Conservation (phyloP, 2,888 invertebrate species). For the Atethmia centrago region DNA sequence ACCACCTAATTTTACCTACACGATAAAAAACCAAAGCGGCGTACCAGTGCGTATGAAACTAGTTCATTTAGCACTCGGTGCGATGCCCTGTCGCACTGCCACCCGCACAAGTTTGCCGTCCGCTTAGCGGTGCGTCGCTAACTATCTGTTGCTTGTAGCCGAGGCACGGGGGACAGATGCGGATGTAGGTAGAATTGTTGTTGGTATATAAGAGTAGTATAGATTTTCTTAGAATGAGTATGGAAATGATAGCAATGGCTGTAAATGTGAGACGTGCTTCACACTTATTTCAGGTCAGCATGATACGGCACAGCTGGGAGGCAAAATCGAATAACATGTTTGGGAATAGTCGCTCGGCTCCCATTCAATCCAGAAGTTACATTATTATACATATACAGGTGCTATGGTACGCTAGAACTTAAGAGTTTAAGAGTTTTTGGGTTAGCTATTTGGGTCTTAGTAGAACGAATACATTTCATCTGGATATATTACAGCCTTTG, state of each 20-base stretch:
- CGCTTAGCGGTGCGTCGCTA: constrained; percentile 86
- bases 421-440: neutral
- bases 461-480: neutral
- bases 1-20: constrained; percentile 59
- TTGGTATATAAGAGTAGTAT: neutral
- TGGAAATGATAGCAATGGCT: neutral
- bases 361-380: neutral
- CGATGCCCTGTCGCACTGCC: constrained; percentile 86
- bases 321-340: neutral
- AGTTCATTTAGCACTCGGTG: constrained; percentile 87
- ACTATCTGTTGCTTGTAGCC: constrained; percentile 79
- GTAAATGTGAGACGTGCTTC: neutral
- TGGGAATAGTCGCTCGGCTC: neutral
- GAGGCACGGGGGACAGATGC: constrained; percentile 51
- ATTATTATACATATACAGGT: neutral
- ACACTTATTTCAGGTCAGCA: no score
- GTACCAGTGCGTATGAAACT: constrained; percentile 77
- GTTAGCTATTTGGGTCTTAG: neutral
- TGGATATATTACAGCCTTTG: neutral
- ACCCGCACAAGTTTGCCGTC: constrained; percentile 86
- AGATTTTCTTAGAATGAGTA: neutral
- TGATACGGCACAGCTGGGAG: no score
- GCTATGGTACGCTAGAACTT: neutral
- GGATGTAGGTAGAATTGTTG: constrained; percentile 54
- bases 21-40: constrained; percentile 57